phyloP scores from a whole-genome alignment of 2,113 vertebrate species.

The Anhinga rufa region DNA sequence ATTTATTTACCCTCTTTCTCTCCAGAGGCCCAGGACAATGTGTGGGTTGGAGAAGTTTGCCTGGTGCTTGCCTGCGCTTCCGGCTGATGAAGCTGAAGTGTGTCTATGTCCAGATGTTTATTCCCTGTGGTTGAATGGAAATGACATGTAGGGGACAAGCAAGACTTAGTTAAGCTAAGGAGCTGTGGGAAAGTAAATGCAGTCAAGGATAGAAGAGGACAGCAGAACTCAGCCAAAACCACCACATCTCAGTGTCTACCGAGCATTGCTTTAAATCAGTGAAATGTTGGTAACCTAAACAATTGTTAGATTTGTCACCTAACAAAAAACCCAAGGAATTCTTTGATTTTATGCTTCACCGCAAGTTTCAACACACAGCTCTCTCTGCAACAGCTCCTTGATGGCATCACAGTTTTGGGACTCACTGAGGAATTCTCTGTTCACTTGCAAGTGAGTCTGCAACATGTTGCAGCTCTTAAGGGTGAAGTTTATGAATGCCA shows the following conservation, averaged over 20 bases:
- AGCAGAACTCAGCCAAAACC: not conserved
- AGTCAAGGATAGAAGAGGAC: not conserved
- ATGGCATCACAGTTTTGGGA: not conserved
- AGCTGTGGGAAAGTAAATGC: not conserved
- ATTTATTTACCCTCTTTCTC: conserved; percentile 45
- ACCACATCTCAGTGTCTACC: not conserved
- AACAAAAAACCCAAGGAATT: not conserved
- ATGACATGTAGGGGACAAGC: not conserved
- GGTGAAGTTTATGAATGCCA: not conserved
- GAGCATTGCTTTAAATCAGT: not conserved
- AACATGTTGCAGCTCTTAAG: not conserved
- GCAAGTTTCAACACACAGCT: not conserved
- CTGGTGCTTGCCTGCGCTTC: not conserved
- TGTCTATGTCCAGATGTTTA: conserved; percentile 10
- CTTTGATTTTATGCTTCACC: not conserved
- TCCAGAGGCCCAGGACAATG: not conserved
- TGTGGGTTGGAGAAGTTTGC: not conserved
- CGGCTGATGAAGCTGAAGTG: conserved; percentile 13
- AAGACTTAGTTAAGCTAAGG: not conserved
- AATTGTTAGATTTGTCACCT: not conserved
- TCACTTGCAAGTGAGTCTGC: not conserved
- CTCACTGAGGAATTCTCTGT: not conserved
- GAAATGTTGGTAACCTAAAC: not conserved
- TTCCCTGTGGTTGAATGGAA: conserved; percentile 2
- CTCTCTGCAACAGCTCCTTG: not conserved